Base-by-base conservation (phyloP, 2,888 invertebrate species). In the Monochamus alternatus region DNA sequence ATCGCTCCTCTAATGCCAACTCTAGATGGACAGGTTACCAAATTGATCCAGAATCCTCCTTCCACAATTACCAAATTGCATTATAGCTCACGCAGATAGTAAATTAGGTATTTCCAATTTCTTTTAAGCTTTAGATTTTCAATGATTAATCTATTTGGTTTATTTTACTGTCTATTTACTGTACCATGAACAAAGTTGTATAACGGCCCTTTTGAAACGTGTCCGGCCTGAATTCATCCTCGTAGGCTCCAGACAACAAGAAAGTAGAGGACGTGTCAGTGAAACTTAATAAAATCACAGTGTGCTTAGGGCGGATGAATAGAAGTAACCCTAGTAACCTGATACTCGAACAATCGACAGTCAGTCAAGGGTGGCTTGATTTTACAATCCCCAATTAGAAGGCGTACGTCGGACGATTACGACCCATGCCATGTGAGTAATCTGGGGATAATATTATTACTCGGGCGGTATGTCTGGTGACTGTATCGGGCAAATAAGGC, bases 351-450 rank as follows among this genome's bases (percentile, higher is more conserved):
- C 84, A 86, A 84, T 84, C 81, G 83, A 83, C 84, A 81, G 84
- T 81, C 82, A 84, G 83, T 85, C 86, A 83, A 86, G 86, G 85
- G 86, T 84, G 83, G 82, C 85, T 86, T 86, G 87, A 87, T 87
- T 87, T 86, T 87, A 86, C 86, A 87, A 87, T 86, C 86, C 87
- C 87, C 87, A 87, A 87, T 87, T 87, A 87, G 85, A 74, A 82
- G 84, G 82, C 83, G 85, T 83, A 78, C 80, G 82, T 79, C 78
- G 75, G 77, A 76, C 83, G 83, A 85, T 85, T 85, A 85, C 76
- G 75, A 80, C 75, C 80, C 74, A 76, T 82, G 81, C 80, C 80
- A 81, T 78, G 80, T 75, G 80, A 82, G 78, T 83, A 83, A 82
- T 83, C 78, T 80, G 63, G 74, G 58, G 80, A 78, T 80, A 80